These are phyloP conservation scores for Xiphorhynchus erythropygius DNA, from an alignment of 2,797 vertebrate genomes.

Conservation along the genomic window DNA sequence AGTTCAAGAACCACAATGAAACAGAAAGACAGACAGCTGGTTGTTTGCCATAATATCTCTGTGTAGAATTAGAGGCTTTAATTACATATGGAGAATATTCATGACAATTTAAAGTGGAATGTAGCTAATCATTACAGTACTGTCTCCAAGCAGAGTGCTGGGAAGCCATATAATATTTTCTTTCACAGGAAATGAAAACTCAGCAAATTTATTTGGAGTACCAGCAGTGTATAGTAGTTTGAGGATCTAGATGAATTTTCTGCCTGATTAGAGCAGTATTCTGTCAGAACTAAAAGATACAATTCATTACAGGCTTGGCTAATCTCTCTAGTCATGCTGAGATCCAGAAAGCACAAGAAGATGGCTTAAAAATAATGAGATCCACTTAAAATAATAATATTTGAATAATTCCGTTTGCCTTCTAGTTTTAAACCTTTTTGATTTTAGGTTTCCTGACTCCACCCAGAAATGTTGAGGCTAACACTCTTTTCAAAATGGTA, in stretches of 20 bases:
- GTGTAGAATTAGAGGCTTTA: conserved; percentile 17
- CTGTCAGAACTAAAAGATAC: not conserved
- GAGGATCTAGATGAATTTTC: not conserved
- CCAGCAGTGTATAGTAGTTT: not conserved
- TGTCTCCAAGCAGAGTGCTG: not conserved
- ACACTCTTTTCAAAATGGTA: not conserved
- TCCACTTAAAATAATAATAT: not conserved
- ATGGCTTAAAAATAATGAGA: not conserved
- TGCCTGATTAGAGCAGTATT: not conserved
- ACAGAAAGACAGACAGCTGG: conserved; percentile 32
- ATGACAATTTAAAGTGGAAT: conserved; percentile 12
- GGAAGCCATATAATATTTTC: not conserved
- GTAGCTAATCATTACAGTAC: not conserved
- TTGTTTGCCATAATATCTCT: conserved; percentile 17
- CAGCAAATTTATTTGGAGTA: not conserved
- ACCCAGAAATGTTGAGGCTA: not conserved
- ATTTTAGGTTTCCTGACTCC: not conserved
- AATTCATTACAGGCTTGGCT: not conserved
- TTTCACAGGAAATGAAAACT: conserved; percentile 24
- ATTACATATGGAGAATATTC: conserved; percentile 32
- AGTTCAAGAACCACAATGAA: conserved; percentile 54
- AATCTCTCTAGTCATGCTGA: not conserved
- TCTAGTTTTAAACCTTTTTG: not conserved
- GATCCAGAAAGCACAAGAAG: not conserved
- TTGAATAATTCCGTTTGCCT: not conserved